A percentile compares a stretch with the other conserved stretches of the same genome.
Evolutionary conservation across 2,113 vertebrate genomes (phyloP).

Genomic region (Passerina amoena): DNA sequence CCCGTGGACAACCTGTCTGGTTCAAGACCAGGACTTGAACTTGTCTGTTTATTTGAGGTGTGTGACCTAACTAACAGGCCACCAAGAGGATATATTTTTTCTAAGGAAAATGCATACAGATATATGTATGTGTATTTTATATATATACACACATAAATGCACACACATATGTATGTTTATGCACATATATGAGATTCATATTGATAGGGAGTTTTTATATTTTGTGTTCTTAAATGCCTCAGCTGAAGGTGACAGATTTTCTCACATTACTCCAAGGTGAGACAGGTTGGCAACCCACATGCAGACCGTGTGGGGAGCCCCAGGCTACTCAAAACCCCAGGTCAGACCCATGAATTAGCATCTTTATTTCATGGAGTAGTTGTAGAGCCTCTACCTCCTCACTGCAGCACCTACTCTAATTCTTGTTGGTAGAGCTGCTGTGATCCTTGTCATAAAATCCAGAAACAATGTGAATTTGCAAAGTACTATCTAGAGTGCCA

Average conservation of each 20-base stretch:
- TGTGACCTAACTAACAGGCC: not conserved
- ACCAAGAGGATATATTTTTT: not conserved
- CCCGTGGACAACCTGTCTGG: not conserved
- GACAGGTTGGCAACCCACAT: not conserved
- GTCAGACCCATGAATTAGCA: not conserved
- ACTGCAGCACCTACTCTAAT: fast-evolving
- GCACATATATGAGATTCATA: not conserved
- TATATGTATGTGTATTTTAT: too few species aligned
- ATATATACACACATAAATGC: fast-evolving
- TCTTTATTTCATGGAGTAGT: not conserved
- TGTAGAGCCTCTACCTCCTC: not conserved
- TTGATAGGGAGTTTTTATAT: not conserved
- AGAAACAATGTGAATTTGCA: not conserved
- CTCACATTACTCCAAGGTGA: not conserved
- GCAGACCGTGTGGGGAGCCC: not conserved
- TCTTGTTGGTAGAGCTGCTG: fast-evolving
- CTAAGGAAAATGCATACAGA: not conserved
- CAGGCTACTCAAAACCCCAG: fast-evolving
- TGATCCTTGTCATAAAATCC: not conserved
- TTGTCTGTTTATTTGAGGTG: not conserved
- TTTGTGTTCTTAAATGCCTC: not conserved
- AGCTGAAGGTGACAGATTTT: not conserved
- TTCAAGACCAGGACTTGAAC: not conserved
- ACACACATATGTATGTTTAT: fast-evolving
- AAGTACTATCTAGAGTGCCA: not conserved